These are phyloP conservation scores for Lepidothrix coronata DNA, from an alignment of 2,113 vertebrate species.

Conservation along the genomic window DNA sequence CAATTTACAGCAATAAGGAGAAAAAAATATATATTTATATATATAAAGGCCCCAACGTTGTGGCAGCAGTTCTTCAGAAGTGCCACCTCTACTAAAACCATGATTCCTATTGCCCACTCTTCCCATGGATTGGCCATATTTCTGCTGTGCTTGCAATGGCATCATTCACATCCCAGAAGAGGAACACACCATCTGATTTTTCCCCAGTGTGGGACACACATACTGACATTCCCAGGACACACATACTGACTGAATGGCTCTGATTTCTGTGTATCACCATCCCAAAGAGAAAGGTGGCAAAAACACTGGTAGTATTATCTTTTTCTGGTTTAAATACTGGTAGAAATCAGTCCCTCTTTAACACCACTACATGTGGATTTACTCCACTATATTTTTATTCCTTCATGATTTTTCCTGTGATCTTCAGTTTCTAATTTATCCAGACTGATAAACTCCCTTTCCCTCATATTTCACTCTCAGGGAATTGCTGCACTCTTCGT, in stretches of 20 bases:
- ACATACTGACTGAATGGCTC: background rate
- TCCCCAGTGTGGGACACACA: background rate
- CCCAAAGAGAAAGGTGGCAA: background rate
- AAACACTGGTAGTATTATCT: background rate
- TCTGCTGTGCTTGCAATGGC: background rate
- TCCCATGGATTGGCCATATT: background rate
- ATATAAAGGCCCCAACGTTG: rapidly evolving
- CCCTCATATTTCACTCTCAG: background rate
- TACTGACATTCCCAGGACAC: background rate
- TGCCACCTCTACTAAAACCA: background rate
- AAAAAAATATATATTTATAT: too few species aligned
- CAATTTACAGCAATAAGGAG: background rate
- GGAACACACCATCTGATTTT: background rate
- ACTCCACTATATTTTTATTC: background rate
- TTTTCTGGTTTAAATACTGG: background rate
- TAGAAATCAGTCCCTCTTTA: background rate
- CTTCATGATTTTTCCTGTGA: background rate
- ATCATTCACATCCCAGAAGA: background rate
- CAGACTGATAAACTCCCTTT: background rate
- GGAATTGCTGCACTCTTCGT: background rate
- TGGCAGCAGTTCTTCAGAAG: background rate
- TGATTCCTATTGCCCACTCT: background rate
- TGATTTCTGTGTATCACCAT: background rate
- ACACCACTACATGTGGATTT: background rate
- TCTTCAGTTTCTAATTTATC: background rate